Percentiles rank a stretch among this genome's conserved stretches.
Evolutionary conservation across 2,113 vertebrate species (phyloP).

Genomic region (human (Homo sapiens)): DNA sequence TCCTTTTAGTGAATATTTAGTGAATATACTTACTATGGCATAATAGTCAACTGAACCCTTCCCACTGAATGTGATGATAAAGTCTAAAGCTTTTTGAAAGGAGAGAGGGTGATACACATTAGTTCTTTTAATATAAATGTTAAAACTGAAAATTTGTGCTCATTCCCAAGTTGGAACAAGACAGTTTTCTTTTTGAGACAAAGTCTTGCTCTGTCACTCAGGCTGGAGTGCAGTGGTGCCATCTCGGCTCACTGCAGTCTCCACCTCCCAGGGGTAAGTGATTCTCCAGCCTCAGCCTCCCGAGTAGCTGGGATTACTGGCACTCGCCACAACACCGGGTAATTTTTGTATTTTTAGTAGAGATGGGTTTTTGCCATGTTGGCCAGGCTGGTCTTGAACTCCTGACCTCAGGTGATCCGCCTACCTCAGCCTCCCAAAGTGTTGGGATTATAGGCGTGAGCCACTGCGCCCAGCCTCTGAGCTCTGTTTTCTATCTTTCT

Average conservation of each 20-base stretch:
- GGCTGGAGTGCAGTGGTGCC: too few relatives aligned
- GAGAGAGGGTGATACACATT: background rate
- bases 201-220: too few relatives aligned
- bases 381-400: too few relatives aligned
- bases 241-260: too few relatives aligned
- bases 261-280: too few relatives aligned
- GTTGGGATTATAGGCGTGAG: too few relatives aligned
- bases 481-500: background rate
- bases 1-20: background rate
- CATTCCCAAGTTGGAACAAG: background rate
- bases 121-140: background rate
- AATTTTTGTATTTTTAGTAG: too few relatives aligned
- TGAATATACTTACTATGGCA: background rate
- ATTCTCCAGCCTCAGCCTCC: too few relatives aligned
- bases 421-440: too few relatives aligned
- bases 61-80: background rate
- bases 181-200: background rate
- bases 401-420: too few relatives aligned
- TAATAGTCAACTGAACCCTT: background rate
- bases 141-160: background rate
- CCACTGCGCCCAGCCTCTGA: background rate
- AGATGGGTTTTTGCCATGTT: too few relatives aligned
- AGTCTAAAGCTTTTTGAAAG: background rate
- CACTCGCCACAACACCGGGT: rapidly evolving
- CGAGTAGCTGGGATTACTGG: too few relatives aligned